phyloP scores from a whole-genome alignment of 1,140 invertebrate species.

The Monochamus saltuarius region DNA sequence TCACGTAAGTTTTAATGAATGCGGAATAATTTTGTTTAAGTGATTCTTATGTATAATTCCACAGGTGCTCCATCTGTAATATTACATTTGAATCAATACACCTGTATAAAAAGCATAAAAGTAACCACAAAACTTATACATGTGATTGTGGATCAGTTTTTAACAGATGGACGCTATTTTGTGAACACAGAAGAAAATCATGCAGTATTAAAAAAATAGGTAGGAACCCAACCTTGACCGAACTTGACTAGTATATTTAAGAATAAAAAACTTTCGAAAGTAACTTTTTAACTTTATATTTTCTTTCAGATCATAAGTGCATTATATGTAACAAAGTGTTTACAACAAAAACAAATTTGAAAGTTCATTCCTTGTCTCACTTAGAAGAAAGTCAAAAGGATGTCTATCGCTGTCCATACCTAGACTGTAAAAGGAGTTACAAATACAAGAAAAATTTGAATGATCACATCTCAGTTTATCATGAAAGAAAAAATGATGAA shows the following conservation, averaged over 20 bases:
- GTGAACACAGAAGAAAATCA: slow-evolving; percentile 51
- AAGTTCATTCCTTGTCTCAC: slow-evolving; percentile 53
- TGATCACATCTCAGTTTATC: slow-evolving; percentile 25
- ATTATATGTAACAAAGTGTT: slow-evolving; percentile 53
- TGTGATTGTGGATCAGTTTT: slow-evolving; percentile 52
- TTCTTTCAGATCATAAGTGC: slow-evolving; percentile 55
- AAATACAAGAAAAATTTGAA: slow-evolving; percentile 31
- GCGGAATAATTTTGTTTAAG: background rate
- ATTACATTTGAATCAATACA: slow-evolving; percentile 49
- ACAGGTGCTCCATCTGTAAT: slow-evolving; percentile 53
- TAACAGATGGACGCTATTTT: slow-evolving; percentile 50
- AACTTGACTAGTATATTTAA: too few relatives aligned
- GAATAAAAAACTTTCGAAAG: slow-evolving; percentile 12
- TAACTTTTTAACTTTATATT: slow-evolving; percentile 11
- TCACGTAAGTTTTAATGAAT: slow-evolving; percentile 45
- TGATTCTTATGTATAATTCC: slow-evolving; percentile 29
- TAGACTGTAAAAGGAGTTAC: slow-evolving; percentile 47
- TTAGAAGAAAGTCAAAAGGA: slow-evolving; percentile 25
- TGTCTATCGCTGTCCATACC: slow-evolving; percentile 51
- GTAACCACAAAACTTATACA: slow-evolving; percentile 52
- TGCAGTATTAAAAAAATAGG: slow-evolving; percentile 3
- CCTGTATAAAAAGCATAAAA: slow-evolving; percentile 54
- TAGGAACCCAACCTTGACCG: too few relatives aligned
- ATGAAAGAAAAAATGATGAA: slow-evolving; percentile 18
- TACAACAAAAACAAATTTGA: slow-evolving; percentile 50